Percentiles rank a stretch among this genome's conserved stretches.
Evolutionary conservation across 2,113 vertebrate species (phyloP).

Genomic region (Galemys pyrenaicus): DNA sequence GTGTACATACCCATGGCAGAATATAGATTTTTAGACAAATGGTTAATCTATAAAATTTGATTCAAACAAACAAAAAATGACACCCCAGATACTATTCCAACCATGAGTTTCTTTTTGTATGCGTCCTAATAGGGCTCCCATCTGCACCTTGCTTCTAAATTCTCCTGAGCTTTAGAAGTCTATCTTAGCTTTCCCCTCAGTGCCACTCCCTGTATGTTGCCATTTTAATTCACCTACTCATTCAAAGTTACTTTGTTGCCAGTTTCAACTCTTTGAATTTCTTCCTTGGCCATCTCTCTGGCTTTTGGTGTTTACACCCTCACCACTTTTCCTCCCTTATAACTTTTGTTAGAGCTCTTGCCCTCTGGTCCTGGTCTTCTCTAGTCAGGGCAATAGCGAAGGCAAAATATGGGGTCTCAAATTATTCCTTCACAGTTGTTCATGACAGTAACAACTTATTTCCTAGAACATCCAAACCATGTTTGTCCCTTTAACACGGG

Average conservation of each 20-base stretch:
- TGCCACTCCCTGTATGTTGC: not conserved
- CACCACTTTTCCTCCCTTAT: not conserved
- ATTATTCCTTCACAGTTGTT: slow-evolving; percentile 6
- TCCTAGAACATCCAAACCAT: not conserved
- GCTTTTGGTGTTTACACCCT: not conserved
- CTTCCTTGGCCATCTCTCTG: not conserved
- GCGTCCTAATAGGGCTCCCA: not conserved
- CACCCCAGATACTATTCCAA: not conserved
- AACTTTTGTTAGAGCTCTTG: not conserved
- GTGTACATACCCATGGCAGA: too few relatives aligned
- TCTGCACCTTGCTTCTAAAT: not conserved
- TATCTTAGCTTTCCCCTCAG: not conserved
- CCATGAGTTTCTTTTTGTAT: not conserved
- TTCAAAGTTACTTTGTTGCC: not conserved
- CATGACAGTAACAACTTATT: not conserved
- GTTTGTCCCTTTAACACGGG: not conserved
- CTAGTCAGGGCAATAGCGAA: not conserved
- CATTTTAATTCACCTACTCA: not conserved
- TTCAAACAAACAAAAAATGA: too few relatives aligned
- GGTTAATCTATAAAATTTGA: too few relatives aligned
- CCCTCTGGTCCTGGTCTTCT: not conserved
- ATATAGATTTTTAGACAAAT: too few relatives aligned
- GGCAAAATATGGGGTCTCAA: not conserved
- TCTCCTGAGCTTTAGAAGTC: not conserved
- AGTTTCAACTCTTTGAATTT: not conserved